Evolutionary conservation across 2,113 vertebrate species (phyloP), one percentile per base, ranked within the genome.

Genomic region (Enhydra lutris): DNA sequence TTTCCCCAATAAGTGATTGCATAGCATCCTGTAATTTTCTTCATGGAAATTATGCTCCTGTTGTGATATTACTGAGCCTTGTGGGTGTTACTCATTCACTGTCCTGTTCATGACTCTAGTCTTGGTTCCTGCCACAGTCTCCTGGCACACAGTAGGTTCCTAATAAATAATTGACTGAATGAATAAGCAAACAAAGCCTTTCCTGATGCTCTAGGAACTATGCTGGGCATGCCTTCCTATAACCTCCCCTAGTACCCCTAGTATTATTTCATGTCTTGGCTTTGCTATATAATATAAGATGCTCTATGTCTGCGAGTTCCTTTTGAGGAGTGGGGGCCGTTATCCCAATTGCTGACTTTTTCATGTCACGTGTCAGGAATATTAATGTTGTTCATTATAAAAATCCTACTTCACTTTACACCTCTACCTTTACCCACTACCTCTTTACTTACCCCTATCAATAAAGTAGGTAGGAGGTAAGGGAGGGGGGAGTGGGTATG

Each of bases 1-100:
- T 89, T 96, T 92, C 47, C 57, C 89, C 92, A 61, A 61, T 93
- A 93, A 96, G 74, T 89, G 39, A 63, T 96, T 71, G 3, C 1
- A 21, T 91, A 71, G 31, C 74, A 83, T 94, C 52, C n/a, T 89
- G 14, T 95, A 82, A 83, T 97, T 96, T 87, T 94, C 87, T 73
- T 76, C 86, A 71, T 71, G 29, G 80, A 91, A 92, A 57, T 89
- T 84, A 29, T 88, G 63, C 36, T 83, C 29, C 39, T 59, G 6
- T 96, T 91, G 57, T 93, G 94, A 88, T 67, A 34, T 96, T 94
- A 88, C 14, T 67, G 18, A 82, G 59, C 7, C 57, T 96, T 90
- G 95, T 84, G 63, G 92, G 86, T 79, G 67, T 95, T 80, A 82
- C 52, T 36, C 92, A 81, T 92, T 89, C 85, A 63, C 3, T 18